A percentile compares a stretch with the other conserved stretches of the same genome.
Conservation (phyloP, 92 coral and sea anemone species). For the Muricea muricata region DNA sequence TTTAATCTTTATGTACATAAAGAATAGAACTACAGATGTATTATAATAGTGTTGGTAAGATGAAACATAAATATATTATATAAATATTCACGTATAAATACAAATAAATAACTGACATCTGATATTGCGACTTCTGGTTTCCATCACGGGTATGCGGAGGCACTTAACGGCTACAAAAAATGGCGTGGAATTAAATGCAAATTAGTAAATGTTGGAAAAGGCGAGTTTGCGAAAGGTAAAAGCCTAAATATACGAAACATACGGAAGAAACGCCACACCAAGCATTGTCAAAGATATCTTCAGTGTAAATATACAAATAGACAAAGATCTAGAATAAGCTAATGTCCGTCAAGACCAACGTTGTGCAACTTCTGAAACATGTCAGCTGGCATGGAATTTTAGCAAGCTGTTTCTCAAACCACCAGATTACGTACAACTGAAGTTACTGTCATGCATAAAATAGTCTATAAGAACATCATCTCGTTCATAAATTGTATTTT, state of each 20-base stretch:
- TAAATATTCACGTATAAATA: constrained; percentile 18
- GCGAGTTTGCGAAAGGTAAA: not conserved
- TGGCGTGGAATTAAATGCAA: not conserved
- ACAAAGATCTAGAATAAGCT: not conserved
- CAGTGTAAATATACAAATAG: not conserved
- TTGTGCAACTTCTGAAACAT: not conserved
- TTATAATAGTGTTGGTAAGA: constrained; percentile 3
- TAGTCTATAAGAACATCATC: too few relatives aligned
- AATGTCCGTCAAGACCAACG: not conserved
- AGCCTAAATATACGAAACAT: not conserved
- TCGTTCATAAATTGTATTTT: too few relatives aligned
- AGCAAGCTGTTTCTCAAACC: too few relatives aligned
- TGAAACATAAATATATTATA: not conserved
- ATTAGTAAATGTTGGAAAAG: not conserved
- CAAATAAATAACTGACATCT: constrained; percentile 12
- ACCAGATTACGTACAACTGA: too few relatives aligned
- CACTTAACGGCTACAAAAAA: too few relatives aligned
- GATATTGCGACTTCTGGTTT: constrained; percentile 19
- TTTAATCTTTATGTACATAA: constrained; percentile 41
- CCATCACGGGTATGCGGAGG: too few relatives aligned
- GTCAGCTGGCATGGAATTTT: not conserved
- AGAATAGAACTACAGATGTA: constrained; percentile 27
- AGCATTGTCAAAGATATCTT: not conserved
- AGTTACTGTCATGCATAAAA: too few relatives aligned
- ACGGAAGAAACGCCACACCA: not conserved